A percentile compares a stretch with the other conserved stretches of the same genome.
Evolutionary conservation across 2,888 invertebrate species (phyloP).

Genomic region (Agrenia bidenticulata): DNA sequence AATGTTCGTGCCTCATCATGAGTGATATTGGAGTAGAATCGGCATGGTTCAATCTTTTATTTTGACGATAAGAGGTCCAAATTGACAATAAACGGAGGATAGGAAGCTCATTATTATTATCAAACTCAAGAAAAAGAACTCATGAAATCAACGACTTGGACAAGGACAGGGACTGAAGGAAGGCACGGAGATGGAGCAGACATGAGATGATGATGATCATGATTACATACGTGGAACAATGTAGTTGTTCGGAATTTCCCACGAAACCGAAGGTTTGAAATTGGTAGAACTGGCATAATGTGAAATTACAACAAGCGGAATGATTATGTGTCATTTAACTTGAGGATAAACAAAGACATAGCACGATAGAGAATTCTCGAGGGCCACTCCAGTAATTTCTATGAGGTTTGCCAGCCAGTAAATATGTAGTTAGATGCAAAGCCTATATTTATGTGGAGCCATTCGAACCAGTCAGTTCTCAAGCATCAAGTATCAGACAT

Average conservation of each 20-base stretch:
- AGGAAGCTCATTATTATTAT: no score
- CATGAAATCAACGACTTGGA: no score
- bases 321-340: constrained; percentile 23
- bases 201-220: constrained; percentile 23
- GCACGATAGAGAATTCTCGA: constrained; percentile 22
- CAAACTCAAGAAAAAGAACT: no score
- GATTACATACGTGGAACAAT: constrained; percentile 16
- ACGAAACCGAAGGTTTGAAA: constrained; percentile 15
- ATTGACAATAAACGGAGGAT: no score
- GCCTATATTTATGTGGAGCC: constrained; percentile 45
- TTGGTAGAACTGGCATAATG: constrained; percentile 16
- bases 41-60: no score
- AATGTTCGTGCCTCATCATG: no score
- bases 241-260: constrained; percentile 19
- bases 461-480: constrained; percentile 23
- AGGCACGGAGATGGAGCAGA: neutral
- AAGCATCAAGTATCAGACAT: constrained; percentile 1
- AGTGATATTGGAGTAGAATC: no score
- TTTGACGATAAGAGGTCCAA: no score
- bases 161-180: constrained; percentile 2
- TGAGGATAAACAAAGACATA: constrained; percentile 23
- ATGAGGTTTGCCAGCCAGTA: constrained; percentile 28
- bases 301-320: constrained; percentile 21
- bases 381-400: constrained; percentile 38
- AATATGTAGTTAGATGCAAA: constrained; percentile 30